Percentiles rank a stretch among this genome's conserved stretches.
Evolutionary conservation across 2,888 invertebrate species (phyloP).

Genomic region (Theristus sp.): DNA sequence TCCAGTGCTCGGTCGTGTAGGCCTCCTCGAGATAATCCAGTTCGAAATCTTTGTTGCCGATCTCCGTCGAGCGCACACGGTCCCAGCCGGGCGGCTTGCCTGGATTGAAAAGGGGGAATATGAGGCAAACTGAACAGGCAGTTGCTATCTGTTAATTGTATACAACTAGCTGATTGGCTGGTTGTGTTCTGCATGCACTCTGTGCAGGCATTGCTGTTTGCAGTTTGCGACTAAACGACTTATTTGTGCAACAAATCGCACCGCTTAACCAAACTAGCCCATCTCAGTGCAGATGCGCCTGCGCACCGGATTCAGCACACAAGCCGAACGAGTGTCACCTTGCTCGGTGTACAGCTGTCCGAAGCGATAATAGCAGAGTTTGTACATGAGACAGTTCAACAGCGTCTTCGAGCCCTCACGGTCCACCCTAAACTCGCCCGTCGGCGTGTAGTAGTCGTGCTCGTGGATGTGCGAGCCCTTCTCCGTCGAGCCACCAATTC

Average conservation of each 20-base stretch:
- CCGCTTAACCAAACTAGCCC: too few species aligned
- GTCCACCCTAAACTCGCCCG: conserved; percentile 88
- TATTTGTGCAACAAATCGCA: too few species aligned
- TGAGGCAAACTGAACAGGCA: not conserved
- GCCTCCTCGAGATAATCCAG: conserved; percentile 88
- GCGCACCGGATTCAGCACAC: too few species aligned
- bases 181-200: too few species aligned
- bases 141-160: too few species aligned
- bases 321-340: not conserved
- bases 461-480: conserved; percentile 85
- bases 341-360: conserved; percentile 16
- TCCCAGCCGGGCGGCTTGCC: conserved; percentile 89
- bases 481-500: conserved; percentile 84
- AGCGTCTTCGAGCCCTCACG: conserved; percentile 73
- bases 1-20: conserved; percentile 96
- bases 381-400: conserved; percentile 95
- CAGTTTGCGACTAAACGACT: too few species aligned
- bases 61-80: conserved; percentile 84
- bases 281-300: too few species aligned
- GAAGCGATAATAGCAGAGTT: conserved; percentile 76
- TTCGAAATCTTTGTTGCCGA: conserved; percentile 94
- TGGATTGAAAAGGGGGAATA: conserved; percentile 15
- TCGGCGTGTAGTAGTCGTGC: conserved; percentile 67
- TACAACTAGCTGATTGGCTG: too few species aligned
- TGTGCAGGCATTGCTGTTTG: too few species aligned